Percentiles rank a stretch among this genome's conserved stretches.
Conservation (phyloP, 2,888 invertebrate species). For the Galerucella pusilla region DNA sequence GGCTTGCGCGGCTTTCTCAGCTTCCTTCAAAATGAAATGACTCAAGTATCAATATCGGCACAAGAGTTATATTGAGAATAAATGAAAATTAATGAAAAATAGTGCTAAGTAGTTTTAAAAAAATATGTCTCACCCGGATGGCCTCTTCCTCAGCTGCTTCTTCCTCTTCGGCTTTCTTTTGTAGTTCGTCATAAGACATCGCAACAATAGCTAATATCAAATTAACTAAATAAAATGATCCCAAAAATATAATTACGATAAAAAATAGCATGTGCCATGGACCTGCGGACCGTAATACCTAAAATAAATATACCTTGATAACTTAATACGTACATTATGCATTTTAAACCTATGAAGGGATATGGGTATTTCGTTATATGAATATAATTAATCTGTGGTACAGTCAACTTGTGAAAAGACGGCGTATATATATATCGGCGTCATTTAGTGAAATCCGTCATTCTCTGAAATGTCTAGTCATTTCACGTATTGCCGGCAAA, state of each 20-base stretch:
- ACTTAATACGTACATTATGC: no score
- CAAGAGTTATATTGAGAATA: neutral
- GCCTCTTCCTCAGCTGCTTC: slow-evolving; percentile 96
- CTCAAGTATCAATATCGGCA: neutral
- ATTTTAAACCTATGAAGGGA: no score
- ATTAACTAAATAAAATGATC: slow-evolving; percentile 98
- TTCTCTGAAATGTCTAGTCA: no score
- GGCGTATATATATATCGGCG: no score
- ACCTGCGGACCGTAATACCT: slow-evolving; percentile 93
- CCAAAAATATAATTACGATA: slow-evolving; percentile 98
- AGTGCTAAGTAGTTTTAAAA: neutral
- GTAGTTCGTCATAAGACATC: slow-evolving; percentile 98
- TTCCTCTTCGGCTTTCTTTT: slow-evolving; percentile 97
- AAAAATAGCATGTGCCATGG: slow-evolving; percentile 99
- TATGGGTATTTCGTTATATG: no score
- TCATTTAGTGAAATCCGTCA: no score
- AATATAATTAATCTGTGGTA: no score
- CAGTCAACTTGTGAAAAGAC: no score
- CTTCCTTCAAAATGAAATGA: slow-evolving; percentile 73
- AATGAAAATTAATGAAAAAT: no score
- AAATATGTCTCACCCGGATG: slow-evolving; percentile 74
- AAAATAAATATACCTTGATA: slow-evolving; percentile 45
- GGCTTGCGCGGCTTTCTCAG: slow-evolving; percentile 82
- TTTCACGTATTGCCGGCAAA: no score
- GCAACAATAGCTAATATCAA: slow-evolving; percentile 99